Conservation (phyloP, 2,113 vertebrate species). For the Ivindomyrus marchei region DNA sequence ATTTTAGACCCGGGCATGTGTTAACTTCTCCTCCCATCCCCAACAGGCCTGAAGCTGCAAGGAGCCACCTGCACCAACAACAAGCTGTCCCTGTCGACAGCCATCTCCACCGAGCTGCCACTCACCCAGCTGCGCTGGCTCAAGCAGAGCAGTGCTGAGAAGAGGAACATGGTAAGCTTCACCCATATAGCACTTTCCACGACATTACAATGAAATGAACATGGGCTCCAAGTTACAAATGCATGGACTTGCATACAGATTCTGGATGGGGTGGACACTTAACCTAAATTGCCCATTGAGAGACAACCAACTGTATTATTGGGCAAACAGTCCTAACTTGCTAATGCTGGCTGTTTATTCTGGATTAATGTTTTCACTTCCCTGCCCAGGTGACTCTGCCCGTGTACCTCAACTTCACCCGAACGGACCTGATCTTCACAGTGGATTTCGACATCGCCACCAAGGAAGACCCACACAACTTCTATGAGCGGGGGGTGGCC, state of each 20-base stretch:
- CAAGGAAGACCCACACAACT: conserved; percentile 91
- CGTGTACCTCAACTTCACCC: conserved; percentile 96
- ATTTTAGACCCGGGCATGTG: not conserved
- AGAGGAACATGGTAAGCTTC: conserved; percentile 73
- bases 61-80: conserved; percentile 88
- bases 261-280: not conserved
- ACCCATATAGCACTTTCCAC: not conserved
- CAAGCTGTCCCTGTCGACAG: conserved; percentile 83
- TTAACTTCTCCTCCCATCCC: not conserved
- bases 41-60: conserved; percentile 81
- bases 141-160: conserved; percentile 79
- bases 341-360: not conserved
- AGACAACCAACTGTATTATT: not conserved
- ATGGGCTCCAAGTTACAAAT: not conserved
- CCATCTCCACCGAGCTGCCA: conserved; percentile 88
- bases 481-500: conserved; percentile 93
- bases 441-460: conserved; percentile 95
- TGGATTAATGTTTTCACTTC: not conserved
- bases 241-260: not conserved
- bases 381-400: conserved; percentile 80
- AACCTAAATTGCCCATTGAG: not conserved
- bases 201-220: not conserved
- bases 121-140: conserved; percentile 93
- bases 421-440: conserved; percentile 92
- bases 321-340: not conserved